Base-by-base conservation (phyloP, 2,797 vertebrate species). In the Amblyopsis hoosieri region DNA sequence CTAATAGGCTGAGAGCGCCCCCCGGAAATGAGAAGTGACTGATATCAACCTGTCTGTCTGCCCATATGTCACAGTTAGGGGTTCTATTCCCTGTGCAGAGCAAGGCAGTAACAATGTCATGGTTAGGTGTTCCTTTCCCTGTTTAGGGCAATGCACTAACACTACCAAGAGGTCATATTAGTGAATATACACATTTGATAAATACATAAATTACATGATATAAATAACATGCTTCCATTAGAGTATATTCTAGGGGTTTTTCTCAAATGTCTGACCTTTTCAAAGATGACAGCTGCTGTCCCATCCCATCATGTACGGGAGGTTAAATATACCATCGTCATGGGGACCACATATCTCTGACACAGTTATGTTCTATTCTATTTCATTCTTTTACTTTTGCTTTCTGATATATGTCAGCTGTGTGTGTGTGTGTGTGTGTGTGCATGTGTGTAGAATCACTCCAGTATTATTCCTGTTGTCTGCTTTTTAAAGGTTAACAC, bases 21-120 rank as follows among this genome's bases (percentile, higher is more conserved):
- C 71, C 74, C 8, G 76, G 81, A 91, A 85, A 91, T 90, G 86
- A 73, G 67, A 71, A 67, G 72, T 69, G 54, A 64, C 63, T 70
- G 49, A 57, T 62, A 53, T 2, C 0, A 29, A 67, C 46, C 1
- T 2, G 45, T 55, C 55, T n/a, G 45, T 50, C 61, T 47, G 1
- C 23, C 61, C 58, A 51, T 12, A 66, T 51, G 50, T 14, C n/a
- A 9, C 47, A 12, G 50, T 9, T 51, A 14, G 15, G 15, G 8
- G 8, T 14, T 51, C 50, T 17, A 17, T 9, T 14, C 14, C 8
- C 19, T 54, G 29, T 13, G 11, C 33, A 12, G 47, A 48, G 47
- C 47, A 48, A 48, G 47, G 47, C 47, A 48, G 10, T 14, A 48
- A 48, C 47, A 51, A 7, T 51, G 4, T 6, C 50, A 14, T 4